phyloP scores from a whole-genome alignment of 2,797 vertebrate genomes.

The Clarias pachynema region DNA sequence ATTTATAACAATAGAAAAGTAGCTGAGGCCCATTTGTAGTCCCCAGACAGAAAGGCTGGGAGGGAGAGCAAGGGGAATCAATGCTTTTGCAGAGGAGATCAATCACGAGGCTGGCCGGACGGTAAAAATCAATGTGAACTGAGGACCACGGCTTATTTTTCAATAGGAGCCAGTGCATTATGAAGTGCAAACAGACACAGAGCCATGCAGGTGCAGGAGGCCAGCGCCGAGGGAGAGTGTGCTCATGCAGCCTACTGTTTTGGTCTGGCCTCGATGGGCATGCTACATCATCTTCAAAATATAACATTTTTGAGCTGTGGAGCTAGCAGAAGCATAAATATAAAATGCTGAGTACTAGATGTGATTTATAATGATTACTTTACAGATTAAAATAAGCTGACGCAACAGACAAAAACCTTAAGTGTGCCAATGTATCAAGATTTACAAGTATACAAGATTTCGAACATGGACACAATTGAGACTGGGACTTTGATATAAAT shows the following conservation, averaged over 20 bases:
- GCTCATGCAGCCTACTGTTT: constrained; percentile 15
- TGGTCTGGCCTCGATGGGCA: neutral
- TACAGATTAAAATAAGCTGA: neutral
- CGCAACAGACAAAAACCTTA: neutral
- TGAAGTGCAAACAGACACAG: constrained; percentile 52
- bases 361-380: neutral
- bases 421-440: neutral
- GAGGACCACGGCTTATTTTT: constrained; percentile 61
- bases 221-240: constrained; percentile 8
- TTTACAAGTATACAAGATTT: neutral
- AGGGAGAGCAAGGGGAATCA: constrained; percentile 57
- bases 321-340: neutral
- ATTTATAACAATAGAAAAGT: constrained; percentile 61
- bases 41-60: constrained; percentile 50
- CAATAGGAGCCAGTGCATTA: constrained; percentile 62
- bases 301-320: constrained; percentile 6
- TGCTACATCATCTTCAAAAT: constrained; percentile 4
- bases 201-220: constrained; percentile 23
- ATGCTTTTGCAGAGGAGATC: constrained; percentile 62
- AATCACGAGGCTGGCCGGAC: constrained; percentile 55
- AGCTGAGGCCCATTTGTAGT: constrained; percentile 55
- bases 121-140: constrained; percentile 71
- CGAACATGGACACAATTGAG: neutral
- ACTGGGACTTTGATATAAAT: neutral
- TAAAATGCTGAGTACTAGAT: neutral